Base-by-base conservation (phyloP, 2,888 invertebrate genomes). In the Drosophila koepferae region DNA sequence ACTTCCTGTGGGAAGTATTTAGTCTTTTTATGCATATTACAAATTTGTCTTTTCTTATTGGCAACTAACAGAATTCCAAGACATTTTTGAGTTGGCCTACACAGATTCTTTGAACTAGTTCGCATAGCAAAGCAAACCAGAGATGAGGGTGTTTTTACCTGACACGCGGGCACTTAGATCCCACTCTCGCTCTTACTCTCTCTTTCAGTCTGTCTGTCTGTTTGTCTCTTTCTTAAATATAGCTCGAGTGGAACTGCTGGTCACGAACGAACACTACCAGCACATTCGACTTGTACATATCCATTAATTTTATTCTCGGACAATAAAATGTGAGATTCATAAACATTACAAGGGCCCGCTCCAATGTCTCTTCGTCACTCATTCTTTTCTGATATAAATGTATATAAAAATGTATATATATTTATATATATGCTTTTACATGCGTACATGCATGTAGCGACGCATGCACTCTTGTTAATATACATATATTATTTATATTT, bases 251-350 rank as follows among this genome's bases (percentile, higher is more conserved):
- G 86, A 86, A 89, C 84, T 84, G 86, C 84, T 81, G 89, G 84
- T 80, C 78, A 72, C 75, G 73, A 80, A 78, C 61, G 8, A 16
- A 28, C 55, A 55, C 72, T 86, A 77, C 82, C 87, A 82, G 82
- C 86, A 89, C 77, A 76, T 78, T 81, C 72, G 83, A 84, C 87
- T 82, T 86, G 86, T 88, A 90, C 90, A 91, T 90, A 90, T 92
- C 91, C 92, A 92, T 92, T 92, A 90, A 91, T 88, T 92, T 91
- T 91, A 91, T 92, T 90, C 90, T 87, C 75, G 79, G 85, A 88
- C 91, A 88, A 91, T 91, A 92, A 91, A 91, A 83, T 90, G 90
- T 90, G 83, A 82, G 86, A 62, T 82, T 80, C 68, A 74, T 79
- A 82, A 87, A 89, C 85, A 85, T 83, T 68, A 82, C 83, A 77